Percentiles rank a stretch among this genome's conserved stretches.
Conservation (phyloP, 2,797 vertebrate species). For the Mus minutoides region DNA sequence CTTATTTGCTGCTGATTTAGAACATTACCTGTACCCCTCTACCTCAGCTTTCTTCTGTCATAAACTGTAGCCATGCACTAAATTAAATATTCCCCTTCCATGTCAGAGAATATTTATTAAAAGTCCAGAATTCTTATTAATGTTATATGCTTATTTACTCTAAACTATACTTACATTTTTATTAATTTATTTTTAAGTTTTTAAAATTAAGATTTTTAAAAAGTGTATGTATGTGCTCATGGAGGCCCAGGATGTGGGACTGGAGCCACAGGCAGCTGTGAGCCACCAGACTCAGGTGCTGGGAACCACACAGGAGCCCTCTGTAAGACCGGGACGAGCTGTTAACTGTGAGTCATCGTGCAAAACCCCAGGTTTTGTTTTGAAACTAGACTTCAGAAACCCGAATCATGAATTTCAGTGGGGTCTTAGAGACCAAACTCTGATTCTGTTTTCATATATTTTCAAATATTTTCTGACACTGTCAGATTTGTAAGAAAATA, state of each 20-base stretch:
- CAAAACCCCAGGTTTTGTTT: not conserved
- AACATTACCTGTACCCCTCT: not conserved
- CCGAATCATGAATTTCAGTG: not conserved
- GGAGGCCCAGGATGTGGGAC: not conserved
- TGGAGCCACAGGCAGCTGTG: not conserved
- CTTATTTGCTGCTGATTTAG: not conserved
- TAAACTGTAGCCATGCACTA: not conserved
- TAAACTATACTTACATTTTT: not conserved
- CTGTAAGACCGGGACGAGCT: not conserved
- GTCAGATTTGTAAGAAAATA: not conserved
- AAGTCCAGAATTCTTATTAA: not conserved
- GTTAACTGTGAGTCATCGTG: not conserved
- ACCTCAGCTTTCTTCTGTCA: not conserved
- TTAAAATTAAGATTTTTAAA: not conserved
- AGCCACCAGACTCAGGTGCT: not conserved
- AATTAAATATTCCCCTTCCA: not conserved
- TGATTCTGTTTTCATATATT: not conserved
- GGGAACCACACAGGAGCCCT: not conserved
- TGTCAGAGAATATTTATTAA: not conserved
- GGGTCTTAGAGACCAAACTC: not conserved
- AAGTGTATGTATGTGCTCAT: not conserved
- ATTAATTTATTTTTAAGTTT: not conserved
- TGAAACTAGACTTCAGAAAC: not conserved
- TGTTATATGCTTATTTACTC: not conserved
- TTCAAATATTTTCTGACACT: slow-evolving; percentile 15